Percentiles rank a stretch among this genome's conserved stretches.
Evolutionary conservation across 2,797 vertebrate species (phyloP).

Genomic region (Botia almorhae): DNA sequence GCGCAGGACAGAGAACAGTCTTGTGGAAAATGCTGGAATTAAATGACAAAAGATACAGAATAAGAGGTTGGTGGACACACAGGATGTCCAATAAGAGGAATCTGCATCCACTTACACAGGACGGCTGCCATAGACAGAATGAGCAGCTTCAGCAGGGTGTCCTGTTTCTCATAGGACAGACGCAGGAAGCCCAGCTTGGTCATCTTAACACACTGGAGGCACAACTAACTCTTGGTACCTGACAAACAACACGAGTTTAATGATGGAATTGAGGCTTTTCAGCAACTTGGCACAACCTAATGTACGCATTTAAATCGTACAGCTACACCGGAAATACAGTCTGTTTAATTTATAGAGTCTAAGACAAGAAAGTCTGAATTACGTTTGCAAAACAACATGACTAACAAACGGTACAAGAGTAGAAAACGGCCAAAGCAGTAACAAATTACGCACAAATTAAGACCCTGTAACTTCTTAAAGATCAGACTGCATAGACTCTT

Average conservation of each 20-base stretch:
- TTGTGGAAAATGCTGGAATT: conserved; percentile 91
- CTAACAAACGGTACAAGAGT: no score
- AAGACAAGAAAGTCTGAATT: no score
- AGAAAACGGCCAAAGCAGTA: no score
- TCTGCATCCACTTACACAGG: conserved; percentile 85
- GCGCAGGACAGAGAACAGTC: conserved; percentile 94
- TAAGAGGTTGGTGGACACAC: neutral
- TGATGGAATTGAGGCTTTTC: neutral
- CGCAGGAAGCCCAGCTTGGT: conserved; percentile 96
- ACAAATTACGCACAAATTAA: no score
- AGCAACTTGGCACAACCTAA: no score
- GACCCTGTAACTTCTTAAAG: no score
- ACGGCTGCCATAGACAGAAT: conserved; percentile 98
- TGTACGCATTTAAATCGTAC: no score
- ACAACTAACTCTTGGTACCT: conserved; percentile 77
- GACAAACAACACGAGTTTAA: conserved; percentile 3
- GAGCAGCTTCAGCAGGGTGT: conserved; percentile 98
- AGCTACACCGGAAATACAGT: no score
- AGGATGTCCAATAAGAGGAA: neutral
- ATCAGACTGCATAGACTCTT: no score
- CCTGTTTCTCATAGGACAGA: conserved; percentile 98
- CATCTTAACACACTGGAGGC: conserved; percentile 82
- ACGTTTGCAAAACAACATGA: neutral
- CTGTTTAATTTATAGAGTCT: no score
- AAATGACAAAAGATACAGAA: conserved; percentile 12